Evolutionary conservation across 2,797 vertebrate species (phyloP).

Genomic region (Mus spretus): DNA sequence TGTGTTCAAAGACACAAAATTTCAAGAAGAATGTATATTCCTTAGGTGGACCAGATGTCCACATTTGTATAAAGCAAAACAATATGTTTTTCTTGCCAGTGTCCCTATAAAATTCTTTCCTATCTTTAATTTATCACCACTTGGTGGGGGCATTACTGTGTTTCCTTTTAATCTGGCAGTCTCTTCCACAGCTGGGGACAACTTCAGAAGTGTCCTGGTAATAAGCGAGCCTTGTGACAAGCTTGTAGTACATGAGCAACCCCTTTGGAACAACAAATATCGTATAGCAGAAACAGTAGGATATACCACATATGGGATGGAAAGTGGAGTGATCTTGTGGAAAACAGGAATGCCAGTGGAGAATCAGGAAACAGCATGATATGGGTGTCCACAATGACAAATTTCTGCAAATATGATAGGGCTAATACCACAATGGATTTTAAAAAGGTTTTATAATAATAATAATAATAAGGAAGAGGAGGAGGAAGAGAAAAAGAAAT

Average conservation of each 20-base stretch:
- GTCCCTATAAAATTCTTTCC: not conserved
- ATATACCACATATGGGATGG: not conserved
- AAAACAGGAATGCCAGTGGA: not conserved
- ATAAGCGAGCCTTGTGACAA: not conserved
- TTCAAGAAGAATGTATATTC: not conserved
- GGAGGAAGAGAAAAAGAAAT: not conserved
- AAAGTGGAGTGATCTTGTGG: not conserved
- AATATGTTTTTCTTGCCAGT: not conserved
- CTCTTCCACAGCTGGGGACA: not conserved
- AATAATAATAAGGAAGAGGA: too few relatives aligned
- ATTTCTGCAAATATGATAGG: not conserved
- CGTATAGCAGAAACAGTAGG: not conserved
- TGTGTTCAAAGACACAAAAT: not conserved
- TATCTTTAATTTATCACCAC: not conserved
- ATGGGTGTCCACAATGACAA: not conserved
- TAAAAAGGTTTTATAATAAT: not conserved
- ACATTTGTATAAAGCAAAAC: not conserved
- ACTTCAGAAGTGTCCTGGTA: not conserved
- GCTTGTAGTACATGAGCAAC: not conserved
- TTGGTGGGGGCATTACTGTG: not conserved
- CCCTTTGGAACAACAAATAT: not conserved
- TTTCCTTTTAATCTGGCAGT: conserved; percentile 39
- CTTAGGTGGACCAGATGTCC: not conserved
- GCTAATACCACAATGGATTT: not conserved
- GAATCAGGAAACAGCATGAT: not conserved